These are phyloP conservation scores for Phoxinus dragarum DNA, from an alignment of 2,797 vertebrate species.

Conservation along the genomic window DNA sequence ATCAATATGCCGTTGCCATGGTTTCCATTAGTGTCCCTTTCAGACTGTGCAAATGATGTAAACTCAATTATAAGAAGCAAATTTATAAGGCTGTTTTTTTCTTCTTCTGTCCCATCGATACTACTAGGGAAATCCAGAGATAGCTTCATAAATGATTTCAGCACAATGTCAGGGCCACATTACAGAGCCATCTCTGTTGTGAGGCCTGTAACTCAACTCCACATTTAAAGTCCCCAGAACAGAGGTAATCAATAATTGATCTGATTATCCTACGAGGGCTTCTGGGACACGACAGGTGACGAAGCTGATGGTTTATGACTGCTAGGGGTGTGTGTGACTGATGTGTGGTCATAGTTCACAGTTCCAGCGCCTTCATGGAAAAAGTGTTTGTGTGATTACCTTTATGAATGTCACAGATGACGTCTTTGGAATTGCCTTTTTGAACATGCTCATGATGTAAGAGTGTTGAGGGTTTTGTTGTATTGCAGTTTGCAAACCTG, in stretches of 20 bases:
- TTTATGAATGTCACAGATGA: constrained; percentile 7
- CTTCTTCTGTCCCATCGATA: not conserved
- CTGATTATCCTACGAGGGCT: constrained; percentile 8
- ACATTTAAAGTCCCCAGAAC: constrained; percentile 19
- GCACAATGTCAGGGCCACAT: too few relatives aligned
- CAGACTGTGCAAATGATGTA: not conserved
- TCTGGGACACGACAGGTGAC: not conserved
- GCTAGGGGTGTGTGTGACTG: not conserved
- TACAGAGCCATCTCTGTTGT: not conserved
- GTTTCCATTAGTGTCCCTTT: not conserved
- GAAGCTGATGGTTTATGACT: not conserved
- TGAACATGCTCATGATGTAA: not conserved
- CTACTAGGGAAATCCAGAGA: not conserved
- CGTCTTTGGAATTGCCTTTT: not conserved
- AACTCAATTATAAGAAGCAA: not conserved
- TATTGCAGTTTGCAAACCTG: constrained; percentile 16
- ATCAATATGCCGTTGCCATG: not conserved
- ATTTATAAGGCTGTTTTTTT: not conserved
- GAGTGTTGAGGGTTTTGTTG: constrained; percentile 1
- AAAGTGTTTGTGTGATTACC: not conserved
- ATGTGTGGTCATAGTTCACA: constrained; percentile 11
- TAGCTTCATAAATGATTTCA: constrained; percentile 1
- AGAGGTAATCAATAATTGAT: constrained; percentile 28
- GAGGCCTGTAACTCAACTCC: constrained; percentile 33
- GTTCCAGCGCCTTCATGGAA: not conserved